Evolutionary conservation across 2,888 invertebrate species (phyloP).

Genomic region (Drosophila fulvimacula): DNA sequence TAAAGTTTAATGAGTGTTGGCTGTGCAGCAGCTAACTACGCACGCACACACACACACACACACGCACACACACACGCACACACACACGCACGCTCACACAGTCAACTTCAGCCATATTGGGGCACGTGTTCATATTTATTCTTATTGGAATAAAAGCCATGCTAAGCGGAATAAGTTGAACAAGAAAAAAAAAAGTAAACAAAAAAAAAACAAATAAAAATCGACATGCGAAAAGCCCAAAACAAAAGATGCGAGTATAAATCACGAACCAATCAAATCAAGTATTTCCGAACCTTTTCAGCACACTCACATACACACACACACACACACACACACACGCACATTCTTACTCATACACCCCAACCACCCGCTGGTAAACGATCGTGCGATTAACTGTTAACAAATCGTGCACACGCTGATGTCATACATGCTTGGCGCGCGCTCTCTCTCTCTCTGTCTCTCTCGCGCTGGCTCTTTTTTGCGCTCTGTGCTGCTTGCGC

Average conservation of each 20-base stretch:
- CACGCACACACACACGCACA: constrained; percentile 1
- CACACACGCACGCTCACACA: neutral
- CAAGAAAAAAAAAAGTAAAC: constrained; percentile 44
- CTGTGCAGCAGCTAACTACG: constrained; percentile 9
- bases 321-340: neutral
- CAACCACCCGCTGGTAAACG: constrained; percentile 21
- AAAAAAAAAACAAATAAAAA: constrained; percentile 33
- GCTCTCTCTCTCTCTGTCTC: constrained; percentile 10
- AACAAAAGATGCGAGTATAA: constrained; percentile 42
- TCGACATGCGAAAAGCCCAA: constrained; percentile 36
- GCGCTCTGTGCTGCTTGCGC: constrained; percentile 15
- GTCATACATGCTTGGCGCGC: constrained; percentile 58
- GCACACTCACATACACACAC: neutral
- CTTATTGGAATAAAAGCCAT: constrained; percentile 14
- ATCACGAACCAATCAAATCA: constrained; percentile 32
- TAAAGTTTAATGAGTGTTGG: constrained; percentile 67
- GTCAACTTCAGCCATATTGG: constrained; percentile 2
- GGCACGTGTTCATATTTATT: constrained; percentile 47
- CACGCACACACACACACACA: constrained; percentile 4
- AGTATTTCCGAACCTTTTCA: constrained; percentile 51
- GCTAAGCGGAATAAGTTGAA: constrained; percentile 5
- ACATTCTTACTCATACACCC: neutral
- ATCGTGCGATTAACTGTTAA: constrained; percentile 79
- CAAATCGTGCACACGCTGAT: constrained; percentile 81
- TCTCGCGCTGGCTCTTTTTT: constrained; percentile 18